phyloP scores from a whole-genome alignment of 1,140 invertebrate species.

The Proctacanthus coquilletti region DNA sequence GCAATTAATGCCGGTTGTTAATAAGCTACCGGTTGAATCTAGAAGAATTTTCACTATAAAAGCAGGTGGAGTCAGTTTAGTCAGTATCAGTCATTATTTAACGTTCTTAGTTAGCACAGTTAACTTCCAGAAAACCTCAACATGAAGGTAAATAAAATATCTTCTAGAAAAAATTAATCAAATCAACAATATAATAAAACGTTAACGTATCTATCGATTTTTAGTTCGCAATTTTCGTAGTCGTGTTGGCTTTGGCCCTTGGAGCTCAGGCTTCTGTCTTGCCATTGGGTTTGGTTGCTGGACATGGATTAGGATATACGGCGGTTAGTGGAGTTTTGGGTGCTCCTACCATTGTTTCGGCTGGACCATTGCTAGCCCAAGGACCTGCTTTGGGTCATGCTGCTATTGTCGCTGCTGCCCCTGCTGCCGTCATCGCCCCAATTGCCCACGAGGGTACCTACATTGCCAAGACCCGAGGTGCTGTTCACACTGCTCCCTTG shows the following conservation, averaged over 20 bases:
- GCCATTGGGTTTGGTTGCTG: neutral
- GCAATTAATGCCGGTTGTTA: too few relatives aligned
- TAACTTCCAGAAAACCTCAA: too few relatives aligned
- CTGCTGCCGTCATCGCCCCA: neutral
- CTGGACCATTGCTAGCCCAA: too few relatives aligned
- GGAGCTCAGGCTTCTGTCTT: neutral
- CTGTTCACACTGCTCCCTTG: slow-evolving; percentile 27
- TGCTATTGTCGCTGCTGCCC: neutral
- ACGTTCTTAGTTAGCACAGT: too few relatives aligned
- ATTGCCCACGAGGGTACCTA: slow-evolving; percentile 10
- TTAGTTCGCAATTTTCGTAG: neutral
- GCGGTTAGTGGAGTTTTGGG: neutral
- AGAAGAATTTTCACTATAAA: too few relatives aligned
- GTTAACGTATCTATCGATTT: too few relatives aligned
- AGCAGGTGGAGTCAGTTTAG: too few relatives aligned
- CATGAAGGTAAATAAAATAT: neutral
- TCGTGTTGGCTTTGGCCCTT: neutral
- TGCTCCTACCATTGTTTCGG: too few relatives aligned
- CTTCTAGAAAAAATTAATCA: too few relatives aligned
- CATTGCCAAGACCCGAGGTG: slow-evolving; percentile 29
- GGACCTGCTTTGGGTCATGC: slow-evolving; percentile 1
- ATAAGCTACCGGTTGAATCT: too few relatives aligned
- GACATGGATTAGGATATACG: neutral
- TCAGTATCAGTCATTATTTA: too few relatives aligned
- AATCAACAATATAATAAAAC: too few relatives aligned